Percentiles rank a stretch among this genome's conserved stretches.
phyloP scores from a whole-genome alignment of 2,113 vertebrate genomes.

The Anthoscopus minutus region DNA sequence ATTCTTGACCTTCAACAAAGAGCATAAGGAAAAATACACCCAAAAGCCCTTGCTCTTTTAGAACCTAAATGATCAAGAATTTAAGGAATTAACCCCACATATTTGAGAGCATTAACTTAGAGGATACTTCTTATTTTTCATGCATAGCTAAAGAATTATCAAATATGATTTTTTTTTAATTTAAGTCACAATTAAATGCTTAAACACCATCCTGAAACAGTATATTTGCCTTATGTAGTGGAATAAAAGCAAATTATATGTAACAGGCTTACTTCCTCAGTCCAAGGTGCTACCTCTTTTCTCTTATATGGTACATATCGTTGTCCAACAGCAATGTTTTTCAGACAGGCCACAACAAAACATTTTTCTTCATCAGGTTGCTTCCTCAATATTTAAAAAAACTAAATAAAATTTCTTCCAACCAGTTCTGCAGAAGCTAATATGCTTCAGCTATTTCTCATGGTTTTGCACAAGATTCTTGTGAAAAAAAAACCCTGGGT shows the following conservation, averaged over 20 bases:
- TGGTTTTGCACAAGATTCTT: not conserved
- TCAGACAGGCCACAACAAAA: not conserved
- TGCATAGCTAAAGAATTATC: not conserved
- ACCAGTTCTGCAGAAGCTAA: not conserved
- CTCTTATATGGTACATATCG: not conserved
- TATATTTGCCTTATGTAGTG: not conserved
- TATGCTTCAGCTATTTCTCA: not conserved
- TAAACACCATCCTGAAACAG: not conserved
- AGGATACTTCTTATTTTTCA: not conserved
- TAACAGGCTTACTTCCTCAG: not conserved
- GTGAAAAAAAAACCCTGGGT: not conserved
- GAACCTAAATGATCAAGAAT: not conserved
- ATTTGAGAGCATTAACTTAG: not conserved
- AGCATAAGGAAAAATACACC: not conserved
- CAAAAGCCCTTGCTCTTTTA: not conserved
- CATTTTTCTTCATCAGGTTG: not conserved
- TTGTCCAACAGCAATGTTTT: not conserved
- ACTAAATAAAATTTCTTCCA: not conserved
- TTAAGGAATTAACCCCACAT: not conserved
- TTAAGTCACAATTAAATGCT: not conserved
- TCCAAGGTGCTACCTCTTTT: not conserved
- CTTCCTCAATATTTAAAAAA: not conserved
- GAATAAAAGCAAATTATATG: not conserved
- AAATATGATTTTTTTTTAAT: not conserved
- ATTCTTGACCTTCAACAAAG: conserved; percentile 46